Evolutionary conservation across 2,113 vertebrate species (phyloP).

Genomic region (Aspiorhynchus laticeps): DNA sequence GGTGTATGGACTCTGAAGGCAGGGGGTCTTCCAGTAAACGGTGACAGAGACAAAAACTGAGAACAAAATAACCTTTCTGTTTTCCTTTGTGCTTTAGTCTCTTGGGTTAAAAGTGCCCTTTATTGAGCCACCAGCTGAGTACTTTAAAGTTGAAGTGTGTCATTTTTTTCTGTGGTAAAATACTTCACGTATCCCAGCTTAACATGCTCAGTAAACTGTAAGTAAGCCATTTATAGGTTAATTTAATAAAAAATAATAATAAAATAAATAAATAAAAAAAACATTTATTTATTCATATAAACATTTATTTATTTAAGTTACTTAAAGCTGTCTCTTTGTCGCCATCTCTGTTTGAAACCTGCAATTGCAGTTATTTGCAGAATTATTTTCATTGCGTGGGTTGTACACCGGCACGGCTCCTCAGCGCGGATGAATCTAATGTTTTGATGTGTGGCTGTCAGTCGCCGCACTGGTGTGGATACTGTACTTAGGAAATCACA

Average conservation of each 20-base stretch:
- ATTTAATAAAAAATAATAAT: background rate
- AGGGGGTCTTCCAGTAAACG: conserved; percentile 39
- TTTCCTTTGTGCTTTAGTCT: conserved; percentile 11
- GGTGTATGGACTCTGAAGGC: conserved; percentile 11
- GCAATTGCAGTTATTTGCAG: too few relatives aligned
- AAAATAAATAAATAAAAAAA: background rate
- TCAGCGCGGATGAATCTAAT: too few relatives aligned
- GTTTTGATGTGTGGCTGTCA: too few relatives aligned
- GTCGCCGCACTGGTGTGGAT: too few relatives aligned
- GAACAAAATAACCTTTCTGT: conserved; percentile 27
- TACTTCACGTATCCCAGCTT: background rate
- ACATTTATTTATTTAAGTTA: too few relatives aligned
- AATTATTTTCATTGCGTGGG: too few relatives aligned
- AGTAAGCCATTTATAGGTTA: background rate
- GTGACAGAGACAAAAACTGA: conserved; percentile 1
- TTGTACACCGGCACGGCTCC: too few relatives aligned
- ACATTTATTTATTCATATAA: background rate
- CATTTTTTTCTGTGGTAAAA: background rate
- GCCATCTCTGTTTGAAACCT: too few relatives aligned
- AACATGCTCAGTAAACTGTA: background rate
- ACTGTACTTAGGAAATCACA: too few relatives aligned
- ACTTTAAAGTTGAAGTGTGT: conserved; percentile 4
- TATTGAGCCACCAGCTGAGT: conserved; percentile 15
- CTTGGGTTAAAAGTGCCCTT: conserved; percentile 24
- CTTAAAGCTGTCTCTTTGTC: too few relatives aligned